Conservation (phyloP, 2,113 vertebrate species). For the Leptocoma aspasia region DNA sequence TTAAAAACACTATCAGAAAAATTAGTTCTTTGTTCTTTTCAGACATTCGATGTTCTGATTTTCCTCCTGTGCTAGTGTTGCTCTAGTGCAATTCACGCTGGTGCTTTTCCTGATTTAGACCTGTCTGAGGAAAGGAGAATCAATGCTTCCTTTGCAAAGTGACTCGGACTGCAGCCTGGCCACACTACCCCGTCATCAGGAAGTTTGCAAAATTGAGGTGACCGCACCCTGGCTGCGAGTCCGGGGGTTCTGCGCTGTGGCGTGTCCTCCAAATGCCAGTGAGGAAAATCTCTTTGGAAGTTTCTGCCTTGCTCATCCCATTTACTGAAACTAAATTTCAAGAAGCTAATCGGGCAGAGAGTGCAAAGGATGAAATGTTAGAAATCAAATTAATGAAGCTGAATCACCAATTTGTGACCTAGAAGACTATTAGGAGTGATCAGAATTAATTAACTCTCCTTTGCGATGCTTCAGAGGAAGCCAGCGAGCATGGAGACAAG, state of each 20-base stretch:
- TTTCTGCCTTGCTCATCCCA: slow-evolving; percentile 68
- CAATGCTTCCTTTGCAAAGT: background rate
- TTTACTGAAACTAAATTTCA: slow-evolving; percentile 71
- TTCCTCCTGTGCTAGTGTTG: background rate
- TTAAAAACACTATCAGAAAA: background rate
- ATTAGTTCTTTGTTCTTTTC: background rate
- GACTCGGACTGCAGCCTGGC: background rate
- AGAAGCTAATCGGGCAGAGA: slow-evolving; percentile 72
- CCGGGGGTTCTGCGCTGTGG: background rate
- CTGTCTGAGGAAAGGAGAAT: background rate
- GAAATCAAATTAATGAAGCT: slow-evolving; percentile 71
- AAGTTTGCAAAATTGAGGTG: background rate
- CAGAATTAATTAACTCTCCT: slow-evolving; percentile 68
- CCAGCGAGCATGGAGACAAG: background rate
- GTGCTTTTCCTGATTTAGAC: background rate
- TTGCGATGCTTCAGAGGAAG: slow-evolving; percentile 26
- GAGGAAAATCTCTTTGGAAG: slow-evolving; percentile 71
- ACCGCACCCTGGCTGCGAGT: background rate
- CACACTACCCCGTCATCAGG: background rate
- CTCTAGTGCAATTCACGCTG: background rate
- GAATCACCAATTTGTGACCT: slow-evolving; percentile 69
- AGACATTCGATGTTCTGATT: background rate
- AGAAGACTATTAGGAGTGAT: slow-evolving; percentile 66
- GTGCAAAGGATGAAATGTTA: slow-evolving; percentile 70
- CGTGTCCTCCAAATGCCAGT: slow-evolving; percentile 10